A percentile compares a stretch with the other conserved stretches of the same genome.
Conservation (phyloP, 2,797 vertebrate species). For the Momotus momota region DNA sequence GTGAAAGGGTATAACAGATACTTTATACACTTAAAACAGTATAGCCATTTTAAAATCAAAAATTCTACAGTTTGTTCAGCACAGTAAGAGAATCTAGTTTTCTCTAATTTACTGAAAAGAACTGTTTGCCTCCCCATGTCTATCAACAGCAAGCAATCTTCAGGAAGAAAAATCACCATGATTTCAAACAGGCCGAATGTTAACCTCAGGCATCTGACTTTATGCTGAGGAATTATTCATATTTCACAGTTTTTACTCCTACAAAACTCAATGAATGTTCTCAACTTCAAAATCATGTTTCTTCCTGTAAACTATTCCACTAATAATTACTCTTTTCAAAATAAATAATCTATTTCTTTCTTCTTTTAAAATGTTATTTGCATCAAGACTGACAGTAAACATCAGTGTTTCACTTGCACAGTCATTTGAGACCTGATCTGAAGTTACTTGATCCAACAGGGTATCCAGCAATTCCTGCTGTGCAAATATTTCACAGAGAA, state of each 20-base stretch:
- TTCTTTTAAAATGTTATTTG: not conserved
- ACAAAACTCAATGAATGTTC: not conserved
- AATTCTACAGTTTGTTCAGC: not conserved
- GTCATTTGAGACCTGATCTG: not conserved
- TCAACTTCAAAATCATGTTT: not conserved
- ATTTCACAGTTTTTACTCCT: not conserved
- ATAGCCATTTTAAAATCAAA: not conserved
- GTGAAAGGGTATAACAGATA: not conserved
- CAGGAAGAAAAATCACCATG: not conserved
- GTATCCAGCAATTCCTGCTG: not conserved
- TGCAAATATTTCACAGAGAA: constrained; percentile 25
- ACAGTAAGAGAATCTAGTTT: not conserved
- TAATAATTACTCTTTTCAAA: not conserved
- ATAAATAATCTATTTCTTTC: not conserved
- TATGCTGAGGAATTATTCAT: not conserved
- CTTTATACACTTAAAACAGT: not conserved
- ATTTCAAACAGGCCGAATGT: not conserved
- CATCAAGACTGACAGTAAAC: not conserved
- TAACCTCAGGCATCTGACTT: not conserved
- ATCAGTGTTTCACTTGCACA: not conserved
- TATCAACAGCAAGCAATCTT: not conserved
- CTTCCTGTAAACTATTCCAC: not conserved
- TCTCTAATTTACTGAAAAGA: not conserved
- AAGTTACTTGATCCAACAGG: not conserved
- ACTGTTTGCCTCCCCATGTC: not conserved